A percentile compares a stretch with the other conserved stretches of the same genome.
These are phyloP conservation scores for Regulus satrapa DNA, from an alignment of 2,113 vertebrate genomes.

Conservation along the genomic window DNA sequence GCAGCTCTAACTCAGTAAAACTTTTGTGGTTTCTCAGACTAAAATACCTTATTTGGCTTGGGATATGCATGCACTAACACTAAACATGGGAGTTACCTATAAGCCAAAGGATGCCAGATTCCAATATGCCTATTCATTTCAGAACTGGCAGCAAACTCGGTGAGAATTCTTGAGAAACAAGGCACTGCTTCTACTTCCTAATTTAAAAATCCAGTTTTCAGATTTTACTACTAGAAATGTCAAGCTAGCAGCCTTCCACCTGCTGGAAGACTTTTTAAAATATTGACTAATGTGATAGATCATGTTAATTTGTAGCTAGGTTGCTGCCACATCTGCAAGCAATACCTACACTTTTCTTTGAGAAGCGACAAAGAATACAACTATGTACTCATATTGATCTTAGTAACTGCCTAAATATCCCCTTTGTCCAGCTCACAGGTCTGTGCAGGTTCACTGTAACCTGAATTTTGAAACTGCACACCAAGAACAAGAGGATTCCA, in stretches of 20 bases:
- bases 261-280: not conserved
- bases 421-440: not conserved
- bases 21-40: not conserved
- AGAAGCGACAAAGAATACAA: not conserved
- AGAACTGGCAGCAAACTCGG: not conserved
- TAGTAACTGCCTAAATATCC: not conserved
- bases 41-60: not conserved
- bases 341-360: not conserved
- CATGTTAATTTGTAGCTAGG: not conserved
- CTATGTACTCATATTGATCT: not conserved
- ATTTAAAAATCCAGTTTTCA: not conserved
- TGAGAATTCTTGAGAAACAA: constrained; percentile 15
- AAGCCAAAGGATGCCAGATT: not conserved
- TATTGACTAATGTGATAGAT: not conserved
- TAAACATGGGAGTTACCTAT: not conserved
- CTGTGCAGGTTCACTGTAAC: not conserved
- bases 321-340: not conserved
- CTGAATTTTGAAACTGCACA: not conserved
- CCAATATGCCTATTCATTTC: not conserved
- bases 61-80: not conserved
- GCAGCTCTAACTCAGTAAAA: not conserved
- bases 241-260: not conserved
- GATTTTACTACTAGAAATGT: not conserved
- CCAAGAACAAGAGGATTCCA: not conserved
- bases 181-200: not conserved